Conservation (phyloP, 2,888 invertebrate species). For the Autographa gamma region DNA sequence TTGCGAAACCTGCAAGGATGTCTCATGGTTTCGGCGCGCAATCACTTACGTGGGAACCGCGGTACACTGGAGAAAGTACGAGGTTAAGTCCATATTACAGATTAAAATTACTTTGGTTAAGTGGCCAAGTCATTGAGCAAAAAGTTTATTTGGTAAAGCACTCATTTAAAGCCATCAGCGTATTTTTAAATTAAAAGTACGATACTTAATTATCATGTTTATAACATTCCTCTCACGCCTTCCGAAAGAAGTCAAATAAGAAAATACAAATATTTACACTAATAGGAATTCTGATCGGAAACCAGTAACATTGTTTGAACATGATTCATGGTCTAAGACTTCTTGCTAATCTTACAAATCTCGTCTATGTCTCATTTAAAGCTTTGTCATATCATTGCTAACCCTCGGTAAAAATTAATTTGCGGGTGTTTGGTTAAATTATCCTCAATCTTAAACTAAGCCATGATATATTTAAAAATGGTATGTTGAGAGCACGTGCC, state of each 20-base stretch:
- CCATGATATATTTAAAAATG: no score
- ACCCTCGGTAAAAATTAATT: no score
- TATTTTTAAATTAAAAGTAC: not conserved
- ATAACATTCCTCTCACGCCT: not conserved
- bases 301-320: not conserved
- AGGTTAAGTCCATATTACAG: conserved; percentile 26
- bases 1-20: conserved; percentile 78
- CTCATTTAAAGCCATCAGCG: conserved; percentile 1
- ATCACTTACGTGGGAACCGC: conserved; percentile 63
- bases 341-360: not conserved
- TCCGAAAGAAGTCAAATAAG: not conserved
- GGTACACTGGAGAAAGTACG: conserved; percentile 61
- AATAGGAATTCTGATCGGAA: not conserved
- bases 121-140: conserved; percentile 26
- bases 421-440: no score
- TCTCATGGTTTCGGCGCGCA: conserved; percentile 64
- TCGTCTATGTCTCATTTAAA: no score
- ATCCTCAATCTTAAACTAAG: no score
- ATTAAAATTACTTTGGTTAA: conserved; percentile 29
- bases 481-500: no score
- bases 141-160: conserved; percentile 18
- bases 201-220: not conserved
- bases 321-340: not conserved
- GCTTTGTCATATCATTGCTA: no score
- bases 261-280: not conserved